phyloP scores from a whole-genome alignment of 2,797 vertebrate species.

The Cuniculus paca region DNA sequence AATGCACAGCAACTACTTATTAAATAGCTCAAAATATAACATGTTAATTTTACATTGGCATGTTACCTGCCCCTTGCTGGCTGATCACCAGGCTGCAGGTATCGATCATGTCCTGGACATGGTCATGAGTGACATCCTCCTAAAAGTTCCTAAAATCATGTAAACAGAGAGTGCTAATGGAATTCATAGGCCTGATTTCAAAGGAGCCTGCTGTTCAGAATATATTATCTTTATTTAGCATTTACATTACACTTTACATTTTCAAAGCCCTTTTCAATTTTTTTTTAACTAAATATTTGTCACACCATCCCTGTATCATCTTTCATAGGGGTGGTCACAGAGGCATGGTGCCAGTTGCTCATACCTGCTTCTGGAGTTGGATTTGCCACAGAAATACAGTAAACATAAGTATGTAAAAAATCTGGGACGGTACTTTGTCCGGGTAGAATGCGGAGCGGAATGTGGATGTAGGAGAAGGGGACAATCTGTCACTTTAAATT shows the following conservation, averaged over 20 bases:
- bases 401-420: slow-evolving; percentile 63
- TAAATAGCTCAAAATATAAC: not conserved
- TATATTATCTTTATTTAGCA: slow-evolving; percentile 85
- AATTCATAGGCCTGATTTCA: slow-evolving; percentile 80
- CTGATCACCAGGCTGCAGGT: slow-evolving; percentile 3
- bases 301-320: slow-evolving; percentile 70
- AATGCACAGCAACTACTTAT: not conserved
- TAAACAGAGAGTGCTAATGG: slow-evolving; percentile 81
- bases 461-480: slow-evolving; percentile 67
- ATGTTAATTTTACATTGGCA: not conserved
- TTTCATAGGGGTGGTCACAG: slow-evolving; percentile 68
- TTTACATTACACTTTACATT: slow-evolving; percentile 82
- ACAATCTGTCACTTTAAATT: slow-evolving; percentile 80
- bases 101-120: not conserved
- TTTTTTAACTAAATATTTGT: slow-evolving; percentile 83
- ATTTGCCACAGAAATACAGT: slow-evolving; percentile 64
- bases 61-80: not conserved
- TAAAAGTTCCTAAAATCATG: slow-evolving; percentile 77
- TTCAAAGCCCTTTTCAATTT: slow-evolving; percentile 74
- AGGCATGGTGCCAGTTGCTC: slow-evolving; percentile 55
- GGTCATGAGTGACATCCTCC: slow-evolving; percentile 48
- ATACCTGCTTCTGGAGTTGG: slow-evolving; percentile 71
- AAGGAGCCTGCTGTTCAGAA: slow-evolving; percentile 80
- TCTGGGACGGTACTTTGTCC: slow-evolving; percentile 69
- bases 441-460: slow-evolving; percentile 61